Conservation (phyloP, 2,888 invertebrate species). For the Lutraria lutraria region DNA sequence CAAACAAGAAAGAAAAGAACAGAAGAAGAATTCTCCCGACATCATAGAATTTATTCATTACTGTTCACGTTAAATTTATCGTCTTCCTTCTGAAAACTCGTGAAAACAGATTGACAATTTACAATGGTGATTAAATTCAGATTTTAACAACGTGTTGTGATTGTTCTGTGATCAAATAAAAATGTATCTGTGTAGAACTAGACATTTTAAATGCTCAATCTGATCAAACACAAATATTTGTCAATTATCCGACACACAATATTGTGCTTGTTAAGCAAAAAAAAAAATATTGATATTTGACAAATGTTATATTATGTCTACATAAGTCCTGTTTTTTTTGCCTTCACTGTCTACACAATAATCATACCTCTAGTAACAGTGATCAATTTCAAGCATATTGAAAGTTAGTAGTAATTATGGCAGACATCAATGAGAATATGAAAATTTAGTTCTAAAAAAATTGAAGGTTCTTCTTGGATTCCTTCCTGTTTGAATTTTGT, state of each 20-base stretch:
- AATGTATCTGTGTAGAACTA: background rate
- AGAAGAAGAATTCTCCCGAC: background rate
- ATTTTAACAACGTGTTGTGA: background rate
- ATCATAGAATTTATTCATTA: background rate
- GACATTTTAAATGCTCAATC: background rate
- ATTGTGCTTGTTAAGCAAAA: too few relatives aligned
- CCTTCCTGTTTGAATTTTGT: background rate
- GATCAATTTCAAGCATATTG: background rate
- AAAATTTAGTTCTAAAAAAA: too few relatives aligned
- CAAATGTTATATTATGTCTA: background rate
- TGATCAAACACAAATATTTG: too few relatives aligned
- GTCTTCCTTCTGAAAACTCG: background rate
- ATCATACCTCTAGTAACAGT: background rate
- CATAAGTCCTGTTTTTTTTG: background rate
- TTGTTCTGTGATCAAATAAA: background rate
- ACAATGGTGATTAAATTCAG: background rate
- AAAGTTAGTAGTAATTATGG: too few relatives aligned
- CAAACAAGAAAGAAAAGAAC: constrained; percentile 17
- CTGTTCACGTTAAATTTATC: background rate
- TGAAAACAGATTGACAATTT: background rate
- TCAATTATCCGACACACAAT: too few relatives aligned
- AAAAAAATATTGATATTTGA: too few relatives aligned
- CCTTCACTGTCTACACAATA: background rate
- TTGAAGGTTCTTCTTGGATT: background rate
- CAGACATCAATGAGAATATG: too few relatives aligned